phyloP scores from a whole-genome alignment of 2,113 vertebrate genomes.

The Cephalopholis sonnerati region DNA sequence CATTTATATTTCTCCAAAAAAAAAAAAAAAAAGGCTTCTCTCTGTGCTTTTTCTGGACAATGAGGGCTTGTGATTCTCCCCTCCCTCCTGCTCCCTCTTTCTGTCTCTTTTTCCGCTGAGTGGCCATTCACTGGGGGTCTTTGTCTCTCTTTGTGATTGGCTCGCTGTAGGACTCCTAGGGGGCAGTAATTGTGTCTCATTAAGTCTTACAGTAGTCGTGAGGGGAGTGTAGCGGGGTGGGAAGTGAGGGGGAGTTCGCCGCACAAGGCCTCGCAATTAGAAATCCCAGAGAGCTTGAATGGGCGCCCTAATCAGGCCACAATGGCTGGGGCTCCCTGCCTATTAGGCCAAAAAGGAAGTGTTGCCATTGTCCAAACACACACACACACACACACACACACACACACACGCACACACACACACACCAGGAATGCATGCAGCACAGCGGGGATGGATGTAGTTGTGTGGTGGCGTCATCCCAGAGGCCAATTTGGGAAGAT shows the following conservation, averaged over 20 bases:
- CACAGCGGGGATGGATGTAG: slow-evolving; percentile 68
- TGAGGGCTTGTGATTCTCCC: slow-evolving; percentile 71
- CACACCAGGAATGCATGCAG: slow-evolving; percentile 64
- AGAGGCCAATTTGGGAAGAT: slow-evolving; percentile 74
- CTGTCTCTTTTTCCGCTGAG: slow-evolving; percentile 69
- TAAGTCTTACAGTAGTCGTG: slow-evolving; percentile 93
- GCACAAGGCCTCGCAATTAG: slow-evolving; percentile 92
- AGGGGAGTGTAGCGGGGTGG: slow-evolving; percentile 58
- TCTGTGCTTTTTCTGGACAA: slow-evolving; percentile 83
- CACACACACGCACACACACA: slow-evolving; percentile 26
- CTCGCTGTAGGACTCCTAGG: slow-evolving; percentile 82
- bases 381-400: slow-evolving; percentile 20
- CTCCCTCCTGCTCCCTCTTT: slow-evolving; percentile 61
- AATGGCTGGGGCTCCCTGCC: slow-evolving; percentile 89
- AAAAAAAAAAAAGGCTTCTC: slow-evolving; percentile 70
- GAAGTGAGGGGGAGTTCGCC: slow-evolving; percentile 84
- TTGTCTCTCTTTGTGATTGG: slow-evolving; percentile 80
- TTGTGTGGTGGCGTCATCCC: slow-evolving; percentile 66
- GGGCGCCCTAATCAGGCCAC: slow-evolving; percentile 93
- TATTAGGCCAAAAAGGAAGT: slow-evolving; percentile 91
- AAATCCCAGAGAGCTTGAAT: slow-evolving; percentile 90
- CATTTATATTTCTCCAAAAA: slow-evolving; percentile 84
- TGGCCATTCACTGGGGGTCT: slow-evolving; percentile 76
- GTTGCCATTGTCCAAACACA: slow-evolving; percentile 86
- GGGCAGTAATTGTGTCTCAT: slow-evolving; percentile 96